These are phyloP conservation scores for Cydia splendana DNA, from an alignment of 1,140 invertebrate genomes.

Conservation along the genomic window DNA sequence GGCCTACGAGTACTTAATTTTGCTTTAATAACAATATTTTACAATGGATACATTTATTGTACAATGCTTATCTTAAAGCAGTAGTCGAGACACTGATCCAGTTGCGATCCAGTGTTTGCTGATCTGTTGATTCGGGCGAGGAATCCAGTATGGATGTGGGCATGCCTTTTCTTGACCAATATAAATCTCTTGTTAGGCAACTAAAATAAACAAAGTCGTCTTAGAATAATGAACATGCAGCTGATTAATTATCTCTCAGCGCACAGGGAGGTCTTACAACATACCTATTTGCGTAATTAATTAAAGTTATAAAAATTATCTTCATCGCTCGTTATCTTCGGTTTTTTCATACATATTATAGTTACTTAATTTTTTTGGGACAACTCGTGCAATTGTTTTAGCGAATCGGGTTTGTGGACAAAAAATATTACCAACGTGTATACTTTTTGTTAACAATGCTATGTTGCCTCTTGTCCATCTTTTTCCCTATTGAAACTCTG, in stretches of 20 bases:
- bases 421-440: background rate
- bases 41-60: background rate
- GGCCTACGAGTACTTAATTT: background rate
- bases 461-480: background rate
- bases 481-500: background rate
- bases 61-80: background rate
- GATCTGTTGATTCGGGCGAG: background rate
- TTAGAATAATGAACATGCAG: background rate
- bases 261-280: background rate
- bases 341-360: background rate
- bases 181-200: background rate
- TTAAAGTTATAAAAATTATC: background rate
- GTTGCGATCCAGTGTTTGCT: background rate
- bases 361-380: background rate
- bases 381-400: background rate
- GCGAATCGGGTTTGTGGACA: background rate
- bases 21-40: background rate
- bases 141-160: conserved; percentile 10
- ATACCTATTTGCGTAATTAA: background rate
- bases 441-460: background rate
- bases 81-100: background rate
- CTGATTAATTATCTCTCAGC: background rate
- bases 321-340: background rate
- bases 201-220: background rate
- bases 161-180: conserved; percentile 16